phyloP scores from a whole-genome alignment of 2,113 vertebrate genomes.

The Pipa parva region DNA sequence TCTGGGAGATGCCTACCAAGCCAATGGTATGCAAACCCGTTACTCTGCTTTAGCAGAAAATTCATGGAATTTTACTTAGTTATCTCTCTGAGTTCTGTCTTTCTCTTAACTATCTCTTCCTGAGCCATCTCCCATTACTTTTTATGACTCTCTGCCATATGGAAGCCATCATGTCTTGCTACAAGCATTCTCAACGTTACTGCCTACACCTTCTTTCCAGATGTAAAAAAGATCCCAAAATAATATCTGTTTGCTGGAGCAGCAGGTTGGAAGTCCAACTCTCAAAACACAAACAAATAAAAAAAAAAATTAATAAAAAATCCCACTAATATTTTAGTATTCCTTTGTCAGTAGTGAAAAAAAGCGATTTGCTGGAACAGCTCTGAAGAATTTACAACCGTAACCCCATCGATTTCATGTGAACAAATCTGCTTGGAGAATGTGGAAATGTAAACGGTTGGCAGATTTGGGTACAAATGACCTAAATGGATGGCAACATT shows the following conservation, averaged over 20 bases:
- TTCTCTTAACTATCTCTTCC: conserved; percentile 12
- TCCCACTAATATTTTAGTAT: conserved; percentile 8
- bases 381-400: neutral
- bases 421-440: too few species aligned
- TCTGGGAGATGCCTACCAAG: neutral
- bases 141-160: conserved; percentile 20
- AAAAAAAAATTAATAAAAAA: too few species aligned
- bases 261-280: conserved; percentile 7
- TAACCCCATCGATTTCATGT: too few species aligned
- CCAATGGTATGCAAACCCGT: neutral
- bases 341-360: neutral
- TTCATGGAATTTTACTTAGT: conserved; percentile 21
- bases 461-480: too few species aligned
- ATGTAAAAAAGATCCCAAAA: conserved; percentile 27
- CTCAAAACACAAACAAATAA: too few species aligned
- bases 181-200: conserved; percentile 7
- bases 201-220: conserved; percentile 25
- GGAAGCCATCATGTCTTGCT: conserved; percentile 21
- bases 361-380: neutral
- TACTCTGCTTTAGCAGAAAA: neutral
- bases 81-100: conserved; percentile 13
- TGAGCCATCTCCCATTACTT: conserved; percentile 24
- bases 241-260: neutral
- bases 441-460: too few species aligned
- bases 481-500: too few species aligned